phyloP scores from a whole-genome alignment of 2,113 vertebrate species.

The Ibidorhyncha struthersii region DNA sequence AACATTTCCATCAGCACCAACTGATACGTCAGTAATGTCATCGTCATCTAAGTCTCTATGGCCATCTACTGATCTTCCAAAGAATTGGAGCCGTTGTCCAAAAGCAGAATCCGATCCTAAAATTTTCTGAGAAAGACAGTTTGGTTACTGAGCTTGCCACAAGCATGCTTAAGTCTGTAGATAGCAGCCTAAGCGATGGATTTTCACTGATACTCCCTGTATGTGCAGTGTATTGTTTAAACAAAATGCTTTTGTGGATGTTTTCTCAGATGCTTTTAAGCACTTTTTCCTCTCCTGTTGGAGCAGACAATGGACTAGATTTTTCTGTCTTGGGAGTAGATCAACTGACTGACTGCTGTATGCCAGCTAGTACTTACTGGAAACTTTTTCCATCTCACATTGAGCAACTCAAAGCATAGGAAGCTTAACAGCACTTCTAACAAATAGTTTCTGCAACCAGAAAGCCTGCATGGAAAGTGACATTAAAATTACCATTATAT shows the following conservation, averaged over 20 bases:
- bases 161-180: not conserved
- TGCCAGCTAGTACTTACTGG: not conserved
- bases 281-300: not conserved
- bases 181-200: not conserved
- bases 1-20: constrained; percentile 88
- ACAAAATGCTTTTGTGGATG: not conserved
- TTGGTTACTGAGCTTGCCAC: not conserved
- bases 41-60: constrained; percentile 86
- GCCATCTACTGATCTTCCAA: constrained; percentile 89
- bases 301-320: not conserved
- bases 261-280: not conserved
- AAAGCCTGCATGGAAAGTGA: not conserved
- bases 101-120: constrained; percentile 79
- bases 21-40: constrained; percentile 84
- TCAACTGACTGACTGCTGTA: not conserved
- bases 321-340: not conserved
- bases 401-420: not conserved
- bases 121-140: constrained; percentile 83
- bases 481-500: not conserved
- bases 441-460: not conserved
- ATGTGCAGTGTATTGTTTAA: not conserved
- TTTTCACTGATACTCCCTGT: not conserved
- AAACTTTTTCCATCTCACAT: constrained; percentile 4
- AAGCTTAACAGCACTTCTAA: not conserved
- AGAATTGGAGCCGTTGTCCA: constrained; percentile 80